phyloP scores from a whole-genome alignment of 2,797 vertebrate species.

The Phrynocephalus forsythii region DNA sequence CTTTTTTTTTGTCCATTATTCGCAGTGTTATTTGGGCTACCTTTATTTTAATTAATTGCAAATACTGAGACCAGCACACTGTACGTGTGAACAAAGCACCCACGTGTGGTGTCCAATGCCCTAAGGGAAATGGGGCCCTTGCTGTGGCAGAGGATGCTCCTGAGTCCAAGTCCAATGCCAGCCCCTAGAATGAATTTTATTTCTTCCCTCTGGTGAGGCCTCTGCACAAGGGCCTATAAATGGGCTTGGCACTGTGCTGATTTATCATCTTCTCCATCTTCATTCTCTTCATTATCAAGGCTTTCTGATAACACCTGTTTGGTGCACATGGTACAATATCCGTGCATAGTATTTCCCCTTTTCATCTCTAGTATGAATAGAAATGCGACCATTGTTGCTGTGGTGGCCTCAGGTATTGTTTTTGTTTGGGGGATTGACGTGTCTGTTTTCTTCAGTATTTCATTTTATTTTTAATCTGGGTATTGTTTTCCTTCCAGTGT shows the following conservation, averaged over 20 bases:
- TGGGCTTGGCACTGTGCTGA: neutral
- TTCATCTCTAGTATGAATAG: neutral
- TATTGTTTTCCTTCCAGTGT: constrained; percentile 1
- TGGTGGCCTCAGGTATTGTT: constrained; percentile 17
- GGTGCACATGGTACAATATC: neutral
- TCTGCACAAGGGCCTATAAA: neutral
- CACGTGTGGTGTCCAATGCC: constrained; percentile 1
- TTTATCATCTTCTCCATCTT: neutral
- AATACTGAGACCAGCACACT: constrained; percentile 30
- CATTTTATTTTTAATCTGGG: neutral
- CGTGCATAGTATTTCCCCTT: neutral
- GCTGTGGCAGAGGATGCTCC: neutral
- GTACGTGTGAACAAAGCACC: neutral
- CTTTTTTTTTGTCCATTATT: neutral
- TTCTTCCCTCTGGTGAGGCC: neutral
- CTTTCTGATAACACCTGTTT: neutral
- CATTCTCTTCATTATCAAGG: neutral
- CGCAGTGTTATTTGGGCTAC: neutral
- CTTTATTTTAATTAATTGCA: constrained; percentile 6
- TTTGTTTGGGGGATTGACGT: neutral
- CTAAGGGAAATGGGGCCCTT: neutral
- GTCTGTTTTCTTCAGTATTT: constrained; percentile 11
- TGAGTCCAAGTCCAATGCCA: constrained; percentile 54
- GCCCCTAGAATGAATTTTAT: constrained; percentile 56
- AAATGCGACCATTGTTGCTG: neutral